Conservation (phyloP, 2,797 vertebrate genomes). For the Erethizon dorsatum region DNA sequence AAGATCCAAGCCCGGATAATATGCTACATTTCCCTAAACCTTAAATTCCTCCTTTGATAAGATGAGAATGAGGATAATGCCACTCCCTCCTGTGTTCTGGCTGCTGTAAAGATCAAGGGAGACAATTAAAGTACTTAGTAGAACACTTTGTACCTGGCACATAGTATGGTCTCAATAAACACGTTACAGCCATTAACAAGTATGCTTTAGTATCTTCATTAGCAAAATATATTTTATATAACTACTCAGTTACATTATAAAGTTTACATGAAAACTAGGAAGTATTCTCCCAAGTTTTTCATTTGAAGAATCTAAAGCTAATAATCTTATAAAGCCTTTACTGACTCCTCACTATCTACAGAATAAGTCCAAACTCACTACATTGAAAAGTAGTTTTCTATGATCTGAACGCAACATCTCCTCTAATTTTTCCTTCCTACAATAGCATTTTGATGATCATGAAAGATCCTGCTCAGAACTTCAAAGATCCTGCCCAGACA, state of each 20-base stretch:
- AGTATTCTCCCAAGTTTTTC: constrained; percentile 12
- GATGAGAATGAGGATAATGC: not conserved
- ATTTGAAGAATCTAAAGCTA: constrained; percentile 48
- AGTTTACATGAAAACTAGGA: constrained; percentile 48
- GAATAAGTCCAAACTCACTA: constrained; percentile 21
- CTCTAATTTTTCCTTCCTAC: not conserved
- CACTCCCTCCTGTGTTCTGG: not conserved
- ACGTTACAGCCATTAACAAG: not conserved
- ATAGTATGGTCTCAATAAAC: not conserved
- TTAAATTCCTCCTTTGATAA: constrained; percentile 10
- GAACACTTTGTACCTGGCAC: not conserved
- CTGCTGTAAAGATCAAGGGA: not conserved
- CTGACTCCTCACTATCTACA: not conserved
- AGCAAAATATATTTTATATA: constrained; percentile 45
- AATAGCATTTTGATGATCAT: not conserved
- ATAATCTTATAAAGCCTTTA: constrained; percentile 25
- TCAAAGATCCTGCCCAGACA: not conserved
- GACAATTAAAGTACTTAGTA: constrained; percentile 14
- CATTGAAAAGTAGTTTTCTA: not conserved
- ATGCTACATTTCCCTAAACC: constrained; percentile 23
- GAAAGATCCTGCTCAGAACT: not conserved
- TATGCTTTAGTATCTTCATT: constrained; percentile 32
- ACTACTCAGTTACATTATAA: constrained; percentile 18
- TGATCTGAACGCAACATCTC: not conserved
- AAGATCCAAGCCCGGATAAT: constrained; percentile 18